Evolutionary conservation across 1,140 invertebrate species (phyloP), one percentile per base, ranked within the genome.

Genomic region (Phocides pigmalion): DNA sequence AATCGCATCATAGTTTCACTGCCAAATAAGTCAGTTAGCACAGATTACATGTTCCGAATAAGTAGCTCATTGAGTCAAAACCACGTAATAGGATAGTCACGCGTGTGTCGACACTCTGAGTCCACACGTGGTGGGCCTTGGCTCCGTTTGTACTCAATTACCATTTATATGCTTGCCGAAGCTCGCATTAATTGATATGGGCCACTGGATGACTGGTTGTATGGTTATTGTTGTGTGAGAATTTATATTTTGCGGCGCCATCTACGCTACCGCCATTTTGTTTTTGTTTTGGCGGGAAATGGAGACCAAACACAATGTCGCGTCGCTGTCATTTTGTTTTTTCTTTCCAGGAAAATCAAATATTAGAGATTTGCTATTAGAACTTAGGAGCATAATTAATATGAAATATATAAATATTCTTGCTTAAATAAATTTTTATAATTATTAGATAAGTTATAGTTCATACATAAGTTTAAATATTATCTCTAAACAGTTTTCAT

Each of bases 81-180:
- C 53, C 37, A 56, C 37, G 53, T 56, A 56, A 58, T 58, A 58
- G 54, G 54, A 58, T 44, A 58, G 54, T 58, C 54, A 58, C 41
- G 54, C 54, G 41, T 44, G 14, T 58, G 66, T 63, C 61, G 66
- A 68, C 63, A 72, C 62, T n/a, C n/a, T 22, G 50, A 32, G 11
- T 14, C 46, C 22, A 63, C 70, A 68, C 66, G 70, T 72, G 70
- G 58, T 14, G 19, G 59, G 64, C 70, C 66, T 72, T 72, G 70
- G 61, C 66, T 72, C 39, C 19, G 54, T 54, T 72, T 53, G 41
- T 54, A 53, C 58, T 3, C 15, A 72, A 72, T 72, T 64, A 72
- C 59, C 59, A 66, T 63, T 58, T 70, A 66, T 50, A 39, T 25
- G 22, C 8, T 44, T 44, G 17, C 37, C 51, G 25, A 54, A 54